Evolutionary conservation across 1,140 invertebrate species (phyloP).

Genomic region (Zaprionus capensis): DNA sequence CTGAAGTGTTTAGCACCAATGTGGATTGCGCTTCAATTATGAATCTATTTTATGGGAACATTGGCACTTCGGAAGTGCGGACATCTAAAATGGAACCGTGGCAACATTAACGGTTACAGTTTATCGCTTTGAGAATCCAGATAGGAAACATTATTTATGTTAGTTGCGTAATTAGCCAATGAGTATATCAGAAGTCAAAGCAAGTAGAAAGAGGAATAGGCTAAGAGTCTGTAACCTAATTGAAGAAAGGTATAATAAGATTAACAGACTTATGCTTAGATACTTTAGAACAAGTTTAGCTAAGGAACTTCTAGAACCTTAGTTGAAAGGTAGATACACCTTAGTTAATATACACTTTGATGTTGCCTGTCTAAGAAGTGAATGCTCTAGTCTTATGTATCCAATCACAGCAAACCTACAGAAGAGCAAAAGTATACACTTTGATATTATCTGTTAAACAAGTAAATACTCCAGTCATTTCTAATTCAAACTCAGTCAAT

Average conservation of each 20-base stretch:
- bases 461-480: no score
- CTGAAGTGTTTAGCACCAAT: constrained; percentile 39
- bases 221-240: no score
- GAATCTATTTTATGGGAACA: constrained; percentile 12
- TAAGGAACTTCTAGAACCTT: not conserved
- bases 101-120: not conserved
- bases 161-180: not conserved
- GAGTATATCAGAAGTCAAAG: not conserved
- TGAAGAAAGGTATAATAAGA: no score
- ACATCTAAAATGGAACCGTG: not conserved
- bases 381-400: no score
- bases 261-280: no score
- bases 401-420: no score
- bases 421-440: no score
- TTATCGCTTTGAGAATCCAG: not conserved
- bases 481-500: no score
- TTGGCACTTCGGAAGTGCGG: not conserved
- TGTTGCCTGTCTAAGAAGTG: no score
- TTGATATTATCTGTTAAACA: no score
- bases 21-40: constrained; percentile 46
- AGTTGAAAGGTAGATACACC: not conserved
- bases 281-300: no score
- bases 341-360: no score
- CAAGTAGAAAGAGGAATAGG: not conserved
- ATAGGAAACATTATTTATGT: not conserved